These are phyloP conservation scores for Phoxinus dragarum DNA, from an alignment of 2,797 vertebrate genomes.

Conservation along the genomic window DNA sequence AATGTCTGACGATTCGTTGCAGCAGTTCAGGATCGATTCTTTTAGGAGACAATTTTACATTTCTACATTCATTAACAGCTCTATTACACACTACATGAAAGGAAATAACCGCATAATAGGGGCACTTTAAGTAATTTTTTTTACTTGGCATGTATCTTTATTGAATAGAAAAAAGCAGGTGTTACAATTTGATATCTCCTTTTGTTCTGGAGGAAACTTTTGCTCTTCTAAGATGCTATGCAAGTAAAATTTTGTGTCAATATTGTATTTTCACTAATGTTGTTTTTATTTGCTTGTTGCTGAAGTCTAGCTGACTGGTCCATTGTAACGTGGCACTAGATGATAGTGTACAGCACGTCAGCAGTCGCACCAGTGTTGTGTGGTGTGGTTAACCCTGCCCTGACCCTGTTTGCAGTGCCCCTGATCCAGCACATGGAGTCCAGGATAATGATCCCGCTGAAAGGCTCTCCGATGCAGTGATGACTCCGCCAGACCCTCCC, in stretches of 20 bases:
- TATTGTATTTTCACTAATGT: background rate
- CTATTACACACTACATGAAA: no score
- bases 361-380: background rate
- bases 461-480: constrained; percentile 93
- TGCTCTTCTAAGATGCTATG: background rate
- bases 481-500: background rate
- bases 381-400: background rate
- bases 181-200: background rate
- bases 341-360: no score
- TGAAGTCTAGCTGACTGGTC: background rate
- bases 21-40: no score
- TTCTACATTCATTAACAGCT: no score
- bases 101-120: no score
- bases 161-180: background rate
- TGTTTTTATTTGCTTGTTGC: background rate
- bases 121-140: background rate
- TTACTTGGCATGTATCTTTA: background rate
- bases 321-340: background rate
- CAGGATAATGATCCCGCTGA: constrained; percentile 98
- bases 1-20: background rate
- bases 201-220: background rate
- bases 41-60: no score
- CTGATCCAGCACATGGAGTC: constrained; percentile 99
- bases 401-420: constrained; percentile 81
- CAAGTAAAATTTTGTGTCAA: no score